Conservation (phyloP, 1,140 invertebrate genomes). For the Trichoplusia ni region DNA sequence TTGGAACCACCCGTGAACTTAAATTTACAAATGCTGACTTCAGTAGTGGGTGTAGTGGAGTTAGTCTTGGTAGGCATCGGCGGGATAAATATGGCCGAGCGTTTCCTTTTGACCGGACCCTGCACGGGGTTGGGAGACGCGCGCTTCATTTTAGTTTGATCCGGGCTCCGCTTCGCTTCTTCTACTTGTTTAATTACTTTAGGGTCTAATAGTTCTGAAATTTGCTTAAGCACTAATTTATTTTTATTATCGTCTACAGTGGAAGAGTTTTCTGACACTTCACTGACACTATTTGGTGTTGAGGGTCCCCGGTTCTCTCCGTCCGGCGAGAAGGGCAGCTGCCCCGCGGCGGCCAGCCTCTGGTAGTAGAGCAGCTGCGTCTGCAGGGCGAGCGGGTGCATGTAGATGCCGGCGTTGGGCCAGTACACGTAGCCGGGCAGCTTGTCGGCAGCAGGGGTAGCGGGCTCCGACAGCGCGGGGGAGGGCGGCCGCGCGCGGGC, state of each 20-base stretch:
- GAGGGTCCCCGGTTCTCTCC: constrained; percentile 51
- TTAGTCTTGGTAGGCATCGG: constrained; percentile 88
- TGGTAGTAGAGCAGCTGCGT: constrained; percentile 89
- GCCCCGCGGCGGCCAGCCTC: constrained; percentile 82
- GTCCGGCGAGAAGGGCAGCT: constrained; percentile 57
- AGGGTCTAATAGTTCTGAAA: constrained; percentile 75
- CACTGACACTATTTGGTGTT: constrained; percentile 51
- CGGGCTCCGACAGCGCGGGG: constrained; percentile 79
- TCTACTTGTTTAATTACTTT: constrained; percentile 68
- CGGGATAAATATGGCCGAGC: constrained; percentile 91
- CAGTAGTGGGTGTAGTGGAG: constrained; percentile 87
- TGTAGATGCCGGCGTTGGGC: constrained; percentile 86
- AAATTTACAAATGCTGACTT: constrained; percentile 95
- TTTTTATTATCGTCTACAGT: constrained; percentile 62
- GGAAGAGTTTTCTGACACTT: constrained; percentile 47
- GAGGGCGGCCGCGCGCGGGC: constrained; percentile 65
- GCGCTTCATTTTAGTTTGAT: constrained; percentile 58
- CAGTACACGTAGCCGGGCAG: constrained; percentile 84
- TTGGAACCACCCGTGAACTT: constrained; percentile 94
- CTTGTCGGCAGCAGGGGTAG: constrained; percentile 53
- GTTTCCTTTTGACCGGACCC: constrained; percentile 86
- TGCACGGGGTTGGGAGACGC: constrained; percentile 57
- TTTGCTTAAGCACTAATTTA: constrained; percentile 74
- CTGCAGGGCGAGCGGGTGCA: constrained; percentile 87
- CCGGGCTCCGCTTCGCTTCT: constrained; percentile 53